Evolutionary conservation across 2,797 vertebrate genomes (phyloP).

Genomic region (Pseudochirops corinnae): DNA sequence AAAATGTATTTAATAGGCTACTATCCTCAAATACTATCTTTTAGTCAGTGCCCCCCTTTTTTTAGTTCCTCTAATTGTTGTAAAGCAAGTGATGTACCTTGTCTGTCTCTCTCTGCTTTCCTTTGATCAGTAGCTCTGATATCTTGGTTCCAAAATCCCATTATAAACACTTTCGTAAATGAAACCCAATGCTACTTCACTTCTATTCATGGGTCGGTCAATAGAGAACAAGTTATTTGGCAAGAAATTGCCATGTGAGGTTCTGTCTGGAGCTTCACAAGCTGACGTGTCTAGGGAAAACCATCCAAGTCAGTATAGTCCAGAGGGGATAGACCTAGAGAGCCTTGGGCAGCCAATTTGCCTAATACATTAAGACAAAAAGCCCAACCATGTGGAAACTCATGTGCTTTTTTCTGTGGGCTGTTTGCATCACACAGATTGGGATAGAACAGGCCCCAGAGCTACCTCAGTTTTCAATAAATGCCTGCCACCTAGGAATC

Average conservation of each 20-base stretch:
- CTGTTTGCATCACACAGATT: not conserved
- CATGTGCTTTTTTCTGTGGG: not conserved
- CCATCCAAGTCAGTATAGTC: not conserved
- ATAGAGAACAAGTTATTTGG: not conserved
- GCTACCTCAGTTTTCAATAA: not conserved
- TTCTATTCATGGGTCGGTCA: fast-evolving
- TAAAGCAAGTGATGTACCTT: conserved; percentile 60
- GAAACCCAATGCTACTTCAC: not conserved
- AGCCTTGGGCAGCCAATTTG: not conserved
- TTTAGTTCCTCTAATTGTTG: conserved; percentile 70
- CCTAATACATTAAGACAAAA: not conserved
- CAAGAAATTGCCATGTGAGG: conserved; percentile 13
- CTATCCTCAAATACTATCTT: conserved; percentile 73
- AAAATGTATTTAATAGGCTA: conserved; percentile 79
- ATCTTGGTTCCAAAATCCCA: conserved; percentile 9
- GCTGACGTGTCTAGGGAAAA: not conserved
- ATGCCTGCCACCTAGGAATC: not conserved
- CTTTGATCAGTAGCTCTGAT: not conserved
- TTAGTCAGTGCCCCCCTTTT: conserved; percentile 62
- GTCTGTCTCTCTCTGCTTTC: conserved; percentile 39
- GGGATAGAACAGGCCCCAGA: not conserved
- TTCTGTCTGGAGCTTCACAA: not conserved
- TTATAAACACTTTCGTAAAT: not conserved
- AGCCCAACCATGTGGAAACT: not conserved
- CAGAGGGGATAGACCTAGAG: not conserved